These are phyloP conservation scores for Eleginops maclovinus DNA, from an alignment of 2,113 vertebrate genomes.

Conservation along the genomic window DNA sequence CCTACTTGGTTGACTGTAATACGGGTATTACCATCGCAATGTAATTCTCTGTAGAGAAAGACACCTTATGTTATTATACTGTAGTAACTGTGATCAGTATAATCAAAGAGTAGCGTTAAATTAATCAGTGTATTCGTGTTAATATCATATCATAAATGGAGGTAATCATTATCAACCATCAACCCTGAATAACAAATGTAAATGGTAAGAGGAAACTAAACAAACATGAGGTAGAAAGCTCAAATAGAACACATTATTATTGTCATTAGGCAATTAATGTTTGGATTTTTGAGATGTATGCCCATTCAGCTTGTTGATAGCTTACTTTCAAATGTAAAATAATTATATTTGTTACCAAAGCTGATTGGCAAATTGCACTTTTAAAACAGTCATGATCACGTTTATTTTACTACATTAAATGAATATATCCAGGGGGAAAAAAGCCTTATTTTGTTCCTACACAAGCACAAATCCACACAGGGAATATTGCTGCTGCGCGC, in stretches of 20 bases:
- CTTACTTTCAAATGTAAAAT: too few species aligned
- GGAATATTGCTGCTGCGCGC: not conserved
- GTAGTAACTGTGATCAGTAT: not conserved
- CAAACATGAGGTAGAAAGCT: too few species aligned
- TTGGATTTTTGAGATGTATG: too few species aligned
- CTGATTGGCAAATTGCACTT: too few species aligned
- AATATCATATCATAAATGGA: too few species aligned
- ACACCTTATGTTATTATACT: not conserved
- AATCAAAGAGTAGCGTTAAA: not conserved
- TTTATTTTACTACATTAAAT: not conserved
- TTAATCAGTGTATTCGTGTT: too few species aligned
- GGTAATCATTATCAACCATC: not conserved
- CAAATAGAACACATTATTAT: too few species aligned
- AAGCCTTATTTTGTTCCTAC: not conserved
- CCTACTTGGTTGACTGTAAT: constrained; percentile 33
- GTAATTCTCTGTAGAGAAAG: not conserved
- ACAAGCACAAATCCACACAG: not conserved
- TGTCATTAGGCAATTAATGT: too few species aligned
- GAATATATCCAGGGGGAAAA: not conserved
- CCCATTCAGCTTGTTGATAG: too few species aligned
- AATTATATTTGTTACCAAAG: too few species aligned
- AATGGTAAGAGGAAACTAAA: not conserved
- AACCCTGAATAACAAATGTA: not conserved
- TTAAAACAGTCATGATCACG: not conserved
- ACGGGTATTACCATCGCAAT: not conserved